Evolutionary conservation across 2,888 invertebrate genomes (phyloP).

Genomic region (Dicranocentrus wangi): DNA sequence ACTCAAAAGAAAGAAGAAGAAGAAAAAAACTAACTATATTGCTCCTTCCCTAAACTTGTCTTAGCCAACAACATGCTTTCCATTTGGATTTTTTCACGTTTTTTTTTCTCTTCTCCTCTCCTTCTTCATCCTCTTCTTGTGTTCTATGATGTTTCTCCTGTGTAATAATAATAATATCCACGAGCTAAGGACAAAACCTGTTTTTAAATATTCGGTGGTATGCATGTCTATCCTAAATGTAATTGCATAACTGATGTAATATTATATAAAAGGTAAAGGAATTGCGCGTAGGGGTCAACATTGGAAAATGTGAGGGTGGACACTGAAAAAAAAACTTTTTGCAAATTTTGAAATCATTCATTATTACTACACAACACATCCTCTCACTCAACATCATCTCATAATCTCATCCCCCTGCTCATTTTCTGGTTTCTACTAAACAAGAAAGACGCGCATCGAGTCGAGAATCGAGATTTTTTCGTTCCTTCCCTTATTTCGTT

Average conservation of each 20-base stretch:
- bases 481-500: too few species aligned
- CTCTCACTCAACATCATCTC: too few species aligned
- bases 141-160: too few species aligned
- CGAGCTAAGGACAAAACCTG: slow-evolving; percentile 62
- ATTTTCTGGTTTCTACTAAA: too few species aligned
- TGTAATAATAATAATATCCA: slow-evolving; percentile 60
- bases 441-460: too few species aligned
- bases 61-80: neutral
- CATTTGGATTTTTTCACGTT: slow-evolving; percentile 3
- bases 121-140: neutral
- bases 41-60: slow-evolving; percentile 2
- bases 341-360: slow-evolving; percentile 58
- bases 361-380: slow-evolving; percentile 24
- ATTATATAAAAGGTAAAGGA: slow-evolving; percentile 37
- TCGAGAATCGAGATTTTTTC: too few species aligned
- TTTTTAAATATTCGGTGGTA: slow-evolving; percentile 31
- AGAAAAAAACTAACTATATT: too few species aligned
- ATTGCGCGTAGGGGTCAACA: slow-evolving; percentile 66
- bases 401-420: slow-evolving; percentile 1
- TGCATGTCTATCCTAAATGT: slow-evolving; percentile 45
- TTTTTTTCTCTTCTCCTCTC: neutral
- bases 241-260: slow-evolving; percentile 61
- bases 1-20: too few species aligned
- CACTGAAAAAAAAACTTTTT: slow-evolving; percentile 46
- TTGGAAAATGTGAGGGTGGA: slow-evolving; percentile 65